Base-by-base conservation (phyloP, 2,113 vertebrate genomes). In the Chaenocephalus aceratus region DNA sequence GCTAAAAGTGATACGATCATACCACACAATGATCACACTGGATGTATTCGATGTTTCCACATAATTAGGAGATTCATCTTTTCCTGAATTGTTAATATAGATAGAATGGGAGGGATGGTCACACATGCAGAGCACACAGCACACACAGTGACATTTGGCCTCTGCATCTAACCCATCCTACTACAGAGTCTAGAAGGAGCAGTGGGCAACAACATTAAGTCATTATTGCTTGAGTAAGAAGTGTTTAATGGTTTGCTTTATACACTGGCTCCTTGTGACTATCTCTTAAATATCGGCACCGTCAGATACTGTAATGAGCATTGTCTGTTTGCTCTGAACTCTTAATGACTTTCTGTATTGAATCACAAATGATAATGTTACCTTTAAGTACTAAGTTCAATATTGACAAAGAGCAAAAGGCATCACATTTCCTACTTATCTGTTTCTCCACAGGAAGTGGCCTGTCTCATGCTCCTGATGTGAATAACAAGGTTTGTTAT, bases 321-420 rank as follows among this genome's bases (percentile, higher is more conserved):
- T 73, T 16, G 14, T 79, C 36, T 89, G 75, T 93, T 89, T 86
- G 79, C 75, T 13, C 9, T 72, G 60, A 81, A 58, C 77, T 77
- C 60, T 78, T 80, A 87, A 79, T 79, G 81, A 80, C 75, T 76
- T 56, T 85, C 65, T 67, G 44, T 48, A 61, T 7, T 69, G 49
- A 71, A 72, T 85, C 60, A 79, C 72, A 77, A 26, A 79, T 48
- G 45, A 73, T 83, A 75, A 92, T 79, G 85, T 53, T 83, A 75
- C 62, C 62, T 68, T 72, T 81, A 68, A 83, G 77, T 69, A 52
- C 44, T 14, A 58, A 30, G 66, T 44, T 89, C 80, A 91, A 91
- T 90, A 90, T 88, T 88, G 80, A 90, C 84, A 49, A 57, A 72
- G 46, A 69, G 72, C 52, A 68, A 69, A 59, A 60, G 3, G 65